A percentile compares a stretch with the other conserved stretches of the same genome.
Evolutionary conservation across 2,888 invertebrate species (phyloP).

Genomic region (Cremastinae sp.): DNA sequence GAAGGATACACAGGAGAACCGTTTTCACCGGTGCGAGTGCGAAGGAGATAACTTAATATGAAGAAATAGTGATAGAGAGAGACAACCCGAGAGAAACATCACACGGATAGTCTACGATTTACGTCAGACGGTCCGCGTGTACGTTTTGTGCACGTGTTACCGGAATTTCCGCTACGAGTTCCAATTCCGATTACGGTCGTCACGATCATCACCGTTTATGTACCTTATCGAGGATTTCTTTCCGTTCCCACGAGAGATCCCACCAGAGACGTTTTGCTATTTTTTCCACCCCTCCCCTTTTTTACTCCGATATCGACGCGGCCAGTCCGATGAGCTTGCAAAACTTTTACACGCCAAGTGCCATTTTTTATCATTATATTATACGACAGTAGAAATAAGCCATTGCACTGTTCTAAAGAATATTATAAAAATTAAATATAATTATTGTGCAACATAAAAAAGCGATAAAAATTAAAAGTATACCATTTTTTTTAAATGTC

Average conservation of each 20-base stretch:
- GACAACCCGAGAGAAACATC: too few relatives aligned
- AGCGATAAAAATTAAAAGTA: too few relatives aligned
- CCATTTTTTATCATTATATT: neutral
- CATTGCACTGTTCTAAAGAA: too few relatives aligned
- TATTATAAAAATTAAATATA: too few relatives aligned
- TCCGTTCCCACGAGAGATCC: slow-evolving; percentile 9
- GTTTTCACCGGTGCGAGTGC: slow-evolving; percentile 29
- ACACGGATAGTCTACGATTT: too few relatives aligned
- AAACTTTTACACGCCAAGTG: neutral
- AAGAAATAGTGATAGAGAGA: too few relatives aligned
- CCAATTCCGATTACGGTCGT: slow-evolving; percentile 64
- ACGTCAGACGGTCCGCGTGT: neutral
- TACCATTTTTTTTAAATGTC: too few relatives aligned
- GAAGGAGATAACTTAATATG: too few relatives aligned
- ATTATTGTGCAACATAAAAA: too few relatives aligned
- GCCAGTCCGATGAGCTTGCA: slow-evolving; percentile 8
- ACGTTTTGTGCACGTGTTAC: slow-evolving; percentile 25
- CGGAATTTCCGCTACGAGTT: slow-evolving; percentile 64
- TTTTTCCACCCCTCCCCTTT: slow-evolving; percentile 10
- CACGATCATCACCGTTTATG: slow-evolving; percentile 43
- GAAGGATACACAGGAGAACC: slow-evolving; percentile 26
- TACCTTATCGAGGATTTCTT: slow-evolving; percentile 29
- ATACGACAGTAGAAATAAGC: neutral
- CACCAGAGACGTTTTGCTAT: neutral
- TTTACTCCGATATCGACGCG: slow-evolving; percentile 5